These are phyloP conservation scores for Torymus auratus DNA, from an alignment of 2,888 invertebrate genomes.

Conservation along the genomic window DNA sequence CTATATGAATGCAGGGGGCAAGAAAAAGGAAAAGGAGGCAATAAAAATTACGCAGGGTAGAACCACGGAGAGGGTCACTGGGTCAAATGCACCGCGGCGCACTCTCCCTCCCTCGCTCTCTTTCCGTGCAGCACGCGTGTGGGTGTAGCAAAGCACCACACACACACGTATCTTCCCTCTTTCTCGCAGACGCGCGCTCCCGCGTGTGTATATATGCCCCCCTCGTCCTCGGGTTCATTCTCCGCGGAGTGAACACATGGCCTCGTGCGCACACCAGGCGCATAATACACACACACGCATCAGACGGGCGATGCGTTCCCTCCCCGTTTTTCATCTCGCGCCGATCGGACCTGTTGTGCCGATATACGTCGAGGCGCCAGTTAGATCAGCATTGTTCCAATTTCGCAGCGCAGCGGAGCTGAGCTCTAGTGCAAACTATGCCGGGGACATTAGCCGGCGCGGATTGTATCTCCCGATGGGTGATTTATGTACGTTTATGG, in stretches of 20 bases:
- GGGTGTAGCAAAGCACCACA: too few species aligned
- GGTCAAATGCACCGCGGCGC: conserved; percentile 69
- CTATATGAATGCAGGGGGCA: too few species aligned
- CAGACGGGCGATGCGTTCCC: conserved; percentile 8
- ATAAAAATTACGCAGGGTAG: conserved; percentile 24
- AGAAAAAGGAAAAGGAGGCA: neutral
- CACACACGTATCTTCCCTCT: conserved; percentile 40
- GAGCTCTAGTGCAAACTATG: neutral
- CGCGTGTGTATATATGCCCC: neutral
- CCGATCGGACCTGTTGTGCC: conserved; percentile 51
- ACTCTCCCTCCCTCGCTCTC: conserved; percentile 22
- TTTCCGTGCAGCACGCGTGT: neutral
- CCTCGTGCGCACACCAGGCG: conserved; percentile 60
- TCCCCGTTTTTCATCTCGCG: conserved; percentile 31
- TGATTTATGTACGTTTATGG: conserved; percentile 17
- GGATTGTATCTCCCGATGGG: conserved; percentile 2
- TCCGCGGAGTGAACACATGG: conserved; percentile 68
- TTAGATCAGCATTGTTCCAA: conserved; percentile 39
- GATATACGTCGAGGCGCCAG: conserved; percentile 37
- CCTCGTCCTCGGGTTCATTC: conserved; percentile 58
- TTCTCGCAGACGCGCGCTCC: neutral
- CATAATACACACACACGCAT: conserved; percentile 55
- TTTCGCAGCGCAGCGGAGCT: conserved; percentile 15
- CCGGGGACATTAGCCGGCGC: conserved; percentile 12
- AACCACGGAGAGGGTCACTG: conserved; percentile 71